Conservation (phyloP, 2,797 vertebrate species). For the Catharus ustulatus region DNA sequence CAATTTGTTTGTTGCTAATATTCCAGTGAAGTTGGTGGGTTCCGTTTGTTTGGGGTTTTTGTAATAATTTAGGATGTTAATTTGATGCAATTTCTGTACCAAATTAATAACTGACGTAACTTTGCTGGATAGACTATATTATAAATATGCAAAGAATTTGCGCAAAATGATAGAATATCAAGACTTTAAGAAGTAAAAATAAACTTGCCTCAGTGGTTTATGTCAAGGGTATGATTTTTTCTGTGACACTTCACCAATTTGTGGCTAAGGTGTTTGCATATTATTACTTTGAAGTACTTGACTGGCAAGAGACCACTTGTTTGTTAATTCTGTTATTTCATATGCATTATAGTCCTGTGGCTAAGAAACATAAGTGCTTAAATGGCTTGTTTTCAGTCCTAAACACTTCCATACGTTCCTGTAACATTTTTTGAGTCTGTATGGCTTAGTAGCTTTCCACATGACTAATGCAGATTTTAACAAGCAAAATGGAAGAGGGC, state of each 20-base stretch:
- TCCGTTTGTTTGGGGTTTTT: not conserved
- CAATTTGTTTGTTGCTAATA: not conserved
- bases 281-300: not conserved
- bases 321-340: constrained; percentile 8
- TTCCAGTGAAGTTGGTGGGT: not conserved
- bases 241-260: not conserved
- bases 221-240: not conserved
- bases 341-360: not conserved
- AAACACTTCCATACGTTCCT: not conserved
- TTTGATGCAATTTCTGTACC: not conserved
- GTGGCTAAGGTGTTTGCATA: not conserved
- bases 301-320: not conserved
- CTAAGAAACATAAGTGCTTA: not conserved
- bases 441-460: constrained; percentile 43
- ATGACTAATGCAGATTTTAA: constrained; percentile 72
- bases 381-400: not conserved
- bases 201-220: not conserved
- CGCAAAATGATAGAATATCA: not conserved
- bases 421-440: constrained; percentile 23
- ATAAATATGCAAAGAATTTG: not conserved
- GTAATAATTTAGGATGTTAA: not conserved
- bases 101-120: not conserved
- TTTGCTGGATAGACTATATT: not conserved
- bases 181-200: not conserved
- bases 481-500: constrained; percentile 63